Conservation (phyloP, 2,113 vertebrate species). For the Lagopus muta region DNA sequence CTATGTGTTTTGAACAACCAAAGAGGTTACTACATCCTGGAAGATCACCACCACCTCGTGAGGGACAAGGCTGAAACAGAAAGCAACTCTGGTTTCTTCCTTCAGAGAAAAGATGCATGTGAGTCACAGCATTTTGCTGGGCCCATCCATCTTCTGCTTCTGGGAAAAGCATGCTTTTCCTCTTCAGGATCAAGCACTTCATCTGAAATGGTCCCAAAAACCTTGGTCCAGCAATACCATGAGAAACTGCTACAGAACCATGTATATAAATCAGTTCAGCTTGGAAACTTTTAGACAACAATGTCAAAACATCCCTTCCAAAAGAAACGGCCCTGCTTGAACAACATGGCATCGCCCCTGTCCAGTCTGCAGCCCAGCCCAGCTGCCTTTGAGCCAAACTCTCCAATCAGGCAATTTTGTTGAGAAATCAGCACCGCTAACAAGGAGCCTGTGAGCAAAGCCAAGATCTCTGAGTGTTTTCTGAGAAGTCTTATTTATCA, state of each 20-base stretch:
- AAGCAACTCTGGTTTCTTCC: rapidly evolving
- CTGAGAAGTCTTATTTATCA: neutral
- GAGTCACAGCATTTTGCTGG: neutral
- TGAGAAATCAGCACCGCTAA: neutral
- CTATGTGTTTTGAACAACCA: neutral
- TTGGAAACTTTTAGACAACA: neutral
- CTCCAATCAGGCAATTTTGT: neutral
- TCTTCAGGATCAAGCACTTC: neutral
- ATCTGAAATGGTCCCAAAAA: neutral
- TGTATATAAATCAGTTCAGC: neutral
- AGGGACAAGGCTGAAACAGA: neutral
- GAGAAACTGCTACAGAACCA: neutral
- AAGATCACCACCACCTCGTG: neutral
- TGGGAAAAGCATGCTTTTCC: neutral
- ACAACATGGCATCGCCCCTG: neutral
- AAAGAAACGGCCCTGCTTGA: neutral
- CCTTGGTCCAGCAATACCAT: neutral
- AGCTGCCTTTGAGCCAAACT: neutral
- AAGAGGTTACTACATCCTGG: neutral
- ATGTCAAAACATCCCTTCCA: neutral
- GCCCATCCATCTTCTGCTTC: neutral
- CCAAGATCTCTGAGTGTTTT: neutral
- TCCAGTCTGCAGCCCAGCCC: neutral
- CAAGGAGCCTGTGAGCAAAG: neutral
- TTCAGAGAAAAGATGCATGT: rapidly evolving